Percentiles rank a stretch among this genome's conserved stretches.
These are phyloP conservation scores for Pseudonaja textilis DNA, from an alignment of 2,113 vertebrate species.

Conservation along the genomic window DNA sequence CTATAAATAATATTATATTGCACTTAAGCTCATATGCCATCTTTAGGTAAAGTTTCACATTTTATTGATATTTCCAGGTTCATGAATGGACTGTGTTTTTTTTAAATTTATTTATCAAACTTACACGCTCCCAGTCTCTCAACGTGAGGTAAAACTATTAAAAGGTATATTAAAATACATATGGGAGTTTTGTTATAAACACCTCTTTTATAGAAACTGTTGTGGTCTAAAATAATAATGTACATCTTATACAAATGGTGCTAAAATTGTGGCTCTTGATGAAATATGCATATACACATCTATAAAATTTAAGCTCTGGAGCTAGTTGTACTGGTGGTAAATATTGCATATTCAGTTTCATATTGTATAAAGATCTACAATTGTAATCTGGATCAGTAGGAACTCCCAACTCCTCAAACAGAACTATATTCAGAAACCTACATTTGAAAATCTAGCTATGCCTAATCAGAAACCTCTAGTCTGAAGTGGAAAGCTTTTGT, in stretches of 20 bases:
- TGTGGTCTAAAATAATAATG: no score
- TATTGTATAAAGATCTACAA: background rate
- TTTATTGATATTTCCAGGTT: background rate
- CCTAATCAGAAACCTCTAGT: background rate
- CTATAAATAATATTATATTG: background rate
- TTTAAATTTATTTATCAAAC: background rate
- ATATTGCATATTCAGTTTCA: background rate
- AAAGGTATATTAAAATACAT: background rate
- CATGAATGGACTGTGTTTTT: background rate
- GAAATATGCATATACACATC: background rate
- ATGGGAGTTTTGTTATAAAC: background rate
- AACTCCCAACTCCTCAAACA: background rate
- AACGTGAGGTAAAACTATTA: background rate
- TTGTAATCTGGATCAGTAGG: background rate
- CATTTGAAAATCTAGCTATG: background rate
- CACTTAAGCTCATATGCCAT: background rate
- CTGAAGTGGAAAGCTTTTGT: constrained; percentile 10
- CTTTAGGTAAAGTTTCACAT: background rate
- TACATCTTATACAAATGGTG: background rate
- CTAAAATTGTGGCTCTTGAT: background rate
- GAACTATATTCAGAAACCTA: background rate
- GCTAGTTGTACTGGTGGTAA: background rate
- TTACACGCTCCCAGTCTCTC: background rate
- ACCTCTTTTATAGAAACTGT: background rate
- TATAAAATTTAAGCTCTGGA: background rate